Percentiles rank a stretch among this genome's conserved stretches.
Conservation (phyloP, 2,888 invertebrate genomes). For the Tenthredo mesomela region DNA sequence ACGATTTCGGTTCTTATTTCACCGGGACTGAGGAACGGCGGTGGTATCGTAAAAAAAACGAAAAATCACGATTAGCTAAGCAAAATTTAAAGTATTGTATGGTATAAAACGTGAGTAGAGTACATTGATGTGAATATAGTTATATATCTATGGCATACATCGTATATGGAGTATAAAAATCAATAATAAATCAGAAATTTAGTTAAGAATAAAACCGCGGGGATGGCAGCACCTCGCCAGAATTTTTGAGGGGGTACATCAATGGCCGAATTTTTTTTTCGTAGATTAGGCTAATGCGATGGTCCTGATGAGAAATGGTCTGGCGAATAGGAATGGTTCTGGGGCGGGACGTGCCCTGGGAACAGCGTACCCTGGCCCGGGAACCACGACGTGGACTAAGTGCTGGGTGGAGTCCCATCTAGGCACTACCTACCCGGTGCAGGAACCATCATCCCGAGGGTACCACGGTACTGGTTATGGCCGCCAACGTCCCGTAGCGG, state of each 20-base stretch:
- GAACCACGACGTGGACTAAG: constrained; percentile 81
- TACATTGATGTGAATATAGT: neutral
- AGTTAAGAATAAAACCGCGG: constrained; percentile 68
- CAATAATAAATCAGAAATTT: constrained; percentile 68
- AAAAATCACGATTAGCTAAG: neutral
- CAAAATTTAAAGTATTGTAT: neutral
- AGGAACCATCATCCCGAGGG: constrained; percentile 75
- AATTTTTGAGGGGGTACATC: constrained; percentile 70
- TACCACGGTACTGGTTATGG: constrained; percentile 58
- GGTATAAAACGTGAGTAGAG: neutral
- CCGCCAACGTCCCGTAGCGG: constrained; percentile 55
- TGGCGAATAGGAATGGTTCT: constrained; percentile 79
- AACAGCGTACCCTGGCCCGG: constrained; percentile 80
- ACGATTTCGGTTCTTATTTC: neutral
- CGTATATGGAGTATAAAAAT: constrained; percentile 64
- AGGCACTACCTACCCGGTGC: constrained; percentile 76
- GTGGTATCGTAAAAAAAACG: neutral
- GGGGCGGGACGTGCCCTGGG: constrained; percentile 81
- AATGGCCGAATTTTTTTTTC: constrained; percentile 76
- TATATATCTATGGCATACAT: too few relatives aligned
- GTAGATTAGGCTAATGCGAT: constrained; percentile 79
- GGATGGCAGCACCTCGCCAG: constrained; percentile 75
- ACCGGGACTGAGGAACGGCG: neutral
- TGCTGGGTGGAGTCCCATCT: constrained; percentile 77
- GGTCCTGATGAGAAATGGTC: constrained; percentile 77